These are phyloP conservation scores for Pteromalus puparum DNA, from an alignment of 1,140 invertebrate species.

Conservation along the genomic window DNA sequence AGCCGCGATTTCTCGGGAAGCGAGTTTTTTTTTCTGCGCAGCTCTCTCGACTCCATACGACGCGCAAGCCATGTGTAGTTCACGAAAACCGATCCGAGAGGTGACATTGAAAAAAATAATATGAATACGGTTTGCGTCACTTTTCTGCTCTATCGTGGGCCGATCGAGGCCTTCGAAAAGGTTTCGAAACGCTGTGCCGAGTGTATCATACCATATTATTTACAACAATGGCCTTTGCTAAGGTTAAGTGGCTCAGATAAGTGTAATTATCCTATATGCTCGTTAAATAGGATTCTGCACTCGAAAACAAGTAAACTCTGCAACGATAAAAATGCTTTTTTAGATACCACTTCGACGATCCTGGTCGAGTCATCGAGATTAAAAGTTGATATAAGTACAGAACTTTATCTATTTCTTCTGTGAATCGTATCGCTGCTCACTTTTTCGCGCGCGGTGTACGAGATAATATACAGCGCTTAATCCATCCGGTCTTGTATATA, in stretches of 20 bases:
- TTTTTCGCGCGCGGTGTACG: no score
- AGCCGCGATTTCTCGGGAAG: background rate
- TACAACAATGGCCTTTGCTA: background rate
- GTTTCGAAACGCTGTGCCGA: background rate
- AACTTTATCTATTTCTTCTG: no score
- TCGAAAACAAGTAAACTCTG: no score
- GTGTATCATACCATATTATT: background rate
- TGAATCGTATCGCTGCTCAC: no score
- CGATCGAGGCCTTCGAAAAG: background rate
- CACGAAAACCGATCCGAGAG: background rate
- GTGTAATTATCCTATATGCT: background rate
- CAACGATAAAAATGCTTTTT: no score
- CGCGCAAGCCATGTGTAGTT: background rate
- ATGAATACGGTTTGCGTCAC: background rate
- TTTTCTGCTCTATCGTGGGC: background rate
- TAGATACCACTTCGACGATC: no score
- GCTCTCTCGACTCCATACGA: background rate
- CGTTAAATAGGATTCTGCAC: background rate
- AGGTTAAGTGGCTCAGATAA: background rate
- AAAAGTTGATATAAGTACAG: background rate
- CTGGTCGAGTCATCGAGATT: background rate
- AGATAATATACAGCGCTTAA: no score
- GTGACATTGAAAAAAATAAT: constrained; percentile 8
- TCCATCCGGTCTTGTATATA: no score
- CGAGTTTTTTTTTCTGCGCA: background rate